Evolutionary conservation across 1,140 invertebrate genomes (phyloP).

Genomic region (Lepidurus apus): DNA sequence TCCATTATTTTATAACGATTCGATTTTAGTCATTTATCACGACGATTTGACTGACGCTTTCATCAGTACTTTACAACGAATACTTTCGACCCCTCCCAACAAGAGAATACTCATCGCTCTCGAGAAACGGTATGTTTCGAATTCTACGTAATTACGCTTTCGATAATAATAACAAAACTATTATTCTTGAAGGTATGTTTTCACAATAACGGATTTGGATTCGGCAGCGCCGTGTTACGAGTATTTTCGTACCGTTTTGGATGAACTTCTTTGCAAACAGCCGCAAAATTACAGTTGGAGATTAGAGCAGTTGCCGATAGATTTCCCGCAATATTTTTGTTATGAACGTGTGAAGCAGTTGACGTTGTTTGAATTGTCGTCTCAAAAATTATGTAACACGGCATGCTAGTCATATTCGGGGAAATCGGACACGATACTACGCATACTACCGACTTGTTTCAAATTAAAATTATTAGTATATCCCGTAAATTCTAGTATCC

Average conservation of each 20-base stretch:
- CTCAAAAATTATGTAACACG: background rate
- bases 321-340: slow-evolving; percentile 73
- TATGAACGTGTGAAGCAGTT: slow-evolving; percentile 72
- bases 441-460: background rate
- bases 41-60: slow-evolving; percentile 76
- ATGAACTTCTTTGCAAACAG: slow-evolving; percentile 35
- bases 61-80: slow-evolving; percentile 61
- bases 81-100: slow-evolving; percentile 54
- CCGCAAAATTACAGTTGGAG: slow-evolving; percentile 31
- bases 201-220: slow-evolving; percentile 71
- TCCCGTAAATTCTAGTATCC: too few species aligned
- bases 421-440: background rate
- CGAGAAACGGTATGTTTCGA: slow-evolving; percentile 61
- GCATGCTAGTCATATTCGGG: background rate
- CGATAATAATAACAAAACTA: slow-evolving; percentile 27
- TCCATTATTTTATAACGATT: slow-evolving; percentile 8
- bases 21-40: slow-evolving; percentile 74
- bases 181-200: slow-evolving; percentile 57
- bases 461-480: background rate
- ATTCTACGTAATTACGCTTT: slow-evolving; percentile 22
- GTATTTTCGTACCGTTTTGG: slow-evolving; percentile 53
- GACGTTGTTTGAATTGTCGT: slow-evolving; percentile 62
- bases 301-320: slow-evolving; percentile 48
- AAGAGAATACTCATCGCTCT: slow-evolving; percentile 69
- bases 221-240: slow-evolving; percentile 76